Conservation (phyloP, 2,113 vertebrate genomes). For the Aptenodytes forsteri region DNA sequence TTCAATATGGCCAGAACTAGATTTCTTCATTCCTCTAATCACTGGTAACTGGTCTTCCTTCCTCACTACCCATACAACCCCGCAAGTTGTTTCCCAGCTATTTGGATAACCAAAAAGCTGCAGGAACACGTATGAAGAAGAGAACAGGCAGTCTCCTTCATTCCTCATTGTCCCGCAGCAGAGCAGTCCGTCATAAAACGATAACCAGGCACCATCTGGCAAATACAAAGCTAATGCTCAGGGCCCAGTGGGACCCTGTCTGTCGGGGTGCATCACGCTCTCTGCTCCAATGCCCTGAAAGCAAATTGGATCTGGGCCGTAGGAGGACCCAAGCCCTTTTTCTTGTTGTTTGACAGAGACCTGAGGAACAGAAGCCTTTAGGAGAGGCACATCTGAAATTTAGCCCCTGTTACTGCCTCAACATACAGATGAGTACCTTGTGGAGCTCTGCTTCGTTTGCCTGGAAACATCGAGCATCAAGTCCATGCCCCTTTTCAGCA, state of each 20-base stretch:
- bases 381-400: neutral
- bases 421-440: neutral
- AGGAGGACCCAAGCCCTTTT: neutral
- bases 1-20: neutral
- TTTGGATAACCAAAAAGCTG: neutral
- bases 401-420: neutral
- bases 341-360: neutral
- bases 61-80: neutral
- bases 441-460: neutral
- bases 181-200: neutral
- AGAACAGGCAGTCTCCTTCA: neutral
- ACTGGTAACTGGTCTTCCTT: neutral
- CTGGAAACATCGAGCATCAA: neutral
- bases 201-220: neutral
- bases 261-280: neutral
- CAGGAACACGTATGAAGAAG: neutral
- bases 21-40: neutral
- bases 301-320: neutral
- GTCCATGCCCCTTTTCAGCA: neutral
- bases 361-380: neutral
- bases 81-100: neutral
- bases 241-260: neutral
- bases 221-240: neutral
- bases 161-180: fast-evolving
- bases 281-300: neutral